Evolutionary conservation across 1,140 invertebrate genomes (phyloP).

Genomic region (Hermetia illucens): DNA sequence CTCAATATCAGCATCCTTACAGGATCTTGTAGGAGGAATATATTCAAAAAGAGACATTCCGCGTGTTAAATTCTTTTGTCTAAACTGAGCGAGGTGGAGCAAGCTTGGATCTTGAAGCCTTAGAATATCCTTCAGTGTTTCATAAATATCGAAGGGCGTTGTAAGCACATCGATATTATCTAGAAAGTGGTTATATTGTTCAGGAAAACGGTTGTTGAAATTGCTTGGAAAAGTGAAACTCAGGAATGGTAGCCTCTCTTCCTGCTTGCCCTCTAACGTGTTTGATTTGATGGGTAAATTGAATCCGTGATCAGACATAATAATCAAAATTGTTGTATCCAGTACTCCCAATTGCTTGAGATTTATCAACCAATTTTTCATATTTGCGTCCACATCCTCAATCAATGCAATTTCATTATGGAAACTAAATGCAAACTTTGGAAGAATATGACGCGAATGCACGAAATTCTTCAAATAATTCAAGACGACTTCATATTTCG

Average conservation of each 20-base stretch:
- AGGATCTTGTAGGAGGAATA: slow-evolving; percentile 61
- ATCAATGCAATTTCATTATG: slow-evolving; percentile 67
- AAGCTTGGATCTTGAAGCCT: slow-evolving; percentile 19
- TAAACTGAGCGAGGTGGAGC: not conserved
- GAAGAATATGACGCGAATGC: slow-evolving; percentile 35
- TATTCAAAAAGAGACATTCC: slow-evolving; percentile 28
- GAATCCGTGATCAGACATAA: slow-evolving; percentile 75
- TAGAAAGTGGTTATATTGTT: slow-evolving; percentile 42
- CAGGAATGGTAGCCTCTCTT: slow-evolving; percentile 72
- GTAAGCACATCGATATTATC: slow-evolving; percentile 49
- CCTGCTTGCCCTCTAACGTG: slow-evolving; percentile 70
- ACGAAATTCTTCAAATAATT: slow-evolving; percentile 47
- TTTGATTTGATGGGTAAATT: slow-evolving; percentile 42
- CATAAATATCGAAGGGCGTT: slow-evolving; percentile 63
- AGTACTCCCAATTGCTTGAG: slow-evolving; percentile 41
- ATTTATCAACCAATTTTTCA: slow-evolving; percentile 42
- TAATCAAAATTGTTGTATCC: slow-evolving; percentile 58
- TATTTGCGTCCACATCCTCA: slow-evolving; percentile 51
- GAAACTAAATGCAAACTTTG: slow-evolving; percentile 68
- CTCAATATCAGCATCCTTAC: slow-evolving; percentile 76
- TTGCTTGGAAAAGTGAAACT: slow-evolving; percentile 52
- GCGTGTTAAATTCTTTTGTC: not conserved
- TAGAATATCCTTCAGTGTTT: slow-evolving; percentile 45
- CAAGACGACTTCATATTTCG: slow-evolving; percentile 55
- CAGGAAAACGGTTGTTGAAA: slow-evolving; percentile 40